phyloP scores from a whole-genome alignment of 2,888 invertebrate species.

The Busseola fusca region DNA sequence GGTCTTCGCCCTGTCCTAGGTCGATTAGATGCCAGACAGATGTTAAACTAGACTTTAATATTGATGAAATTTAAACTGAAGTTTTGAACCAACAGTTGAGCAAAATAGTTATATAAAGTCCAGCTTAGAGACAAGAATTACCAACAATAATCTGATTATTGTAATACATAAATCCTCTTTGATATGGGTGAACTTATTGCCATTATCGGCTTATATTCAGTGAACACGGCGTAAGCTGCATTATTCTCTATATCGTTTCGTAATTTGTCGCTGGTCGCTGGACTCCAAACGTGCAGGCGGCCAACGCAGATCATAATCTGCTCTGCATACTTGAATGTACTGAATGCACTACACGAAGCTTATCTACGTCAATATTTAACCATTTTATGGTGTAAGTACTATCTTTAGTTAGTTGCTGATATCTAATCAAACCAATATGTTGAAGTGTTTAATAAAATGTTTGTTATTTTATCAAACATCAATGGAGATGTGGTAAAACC shows the following conservation, averaged over 20 bases:
- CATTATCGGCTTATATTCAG: slow-evolving; percentile 24
- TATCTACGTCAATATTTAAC: slow-evolving; percentile 12
- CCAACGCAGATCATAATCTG: not conserved
- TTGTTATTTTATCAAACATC: slow-evolving; percentile 1
- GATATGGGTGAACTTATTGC: slow-evolving; percentile 4
- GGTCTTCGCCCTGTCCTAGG: slow-evolving; percentile 47
- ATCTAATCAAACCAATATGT: slow-evolving; percentile 17
- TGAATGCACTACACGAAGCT: not conserved
- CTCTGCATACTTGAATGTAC: slow-evolving; percentile 9
- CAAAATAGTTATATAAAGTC: not conserved
- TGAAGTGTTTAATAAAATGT: not conserved
- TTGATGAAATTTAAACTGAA: slow-evolving; percentile 14
- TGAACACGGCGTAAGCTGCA: not conserved
- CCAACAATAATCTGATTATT: slow-evolving; percentile 28
- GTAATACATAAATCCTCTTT: slow-evolving; percentile 19
- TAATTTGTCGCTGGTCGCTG: slow-evolving; percentile 7
- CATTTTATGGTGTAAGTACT: slow-evolving; percentile 20
- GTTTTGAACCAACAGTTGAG: not conserved
- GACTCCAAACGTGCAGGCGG: not conserved
- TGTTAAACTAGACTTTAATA: slow-evolving; percentile 7
- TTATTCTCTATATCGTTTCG: not conserved
- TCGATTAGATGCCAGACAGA: slow-evolving; percentile 39
- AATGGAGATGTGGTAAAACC: not conserved
- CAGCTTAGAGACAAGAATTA: slow-evolving; percentile 5
- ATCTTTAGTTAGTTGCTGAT: slow-evolving; percentile 24